Conservation (phyloP, 2,888 invertebrate species). For the Perizoma flavofasciatum region DNA sequence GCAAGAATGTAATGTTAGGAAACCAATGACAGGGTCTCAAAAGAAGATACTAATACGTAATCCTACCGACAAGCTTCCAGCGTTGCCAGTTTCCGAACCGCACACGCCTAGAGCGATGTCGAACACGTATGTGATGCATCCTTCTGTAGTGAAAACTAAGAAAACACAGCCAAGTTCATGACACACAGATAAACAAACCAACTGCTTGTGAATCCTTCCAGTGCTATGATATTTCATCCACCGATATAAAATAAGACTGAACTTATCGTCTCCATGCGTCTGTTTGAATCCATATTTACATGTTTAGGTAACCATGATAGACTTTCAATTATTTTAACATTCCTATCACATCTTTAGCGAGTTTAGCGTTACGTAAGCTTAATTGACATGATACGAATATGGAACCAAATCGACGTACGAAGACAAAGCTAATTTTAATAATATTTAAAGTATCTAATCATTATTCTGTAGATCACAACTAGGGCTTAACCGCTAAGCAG, state of each 20-base stretch:
- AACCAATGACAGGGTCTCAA: slow-evolving; percentile 86
- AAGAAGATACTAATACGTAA: slow-evolving; percentile 84
- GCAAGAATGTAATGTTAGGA: slow-evolving; percentile 83
- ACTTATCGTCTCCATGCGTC: slow-evolving; percentile 38
- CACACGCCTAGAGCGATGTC: slow-evolving; percentile 86
- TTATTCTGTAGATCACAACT: slow-evolving; percentile 15
- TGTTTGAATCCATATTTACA: slow-evolving; percentile 33
- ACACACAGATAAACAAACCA: slow-evolving; percentile 47
- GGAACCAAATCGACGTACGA: slow-evolving; percentile 16
- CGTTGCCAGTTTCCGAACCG: slow-evolving; percentile 82
- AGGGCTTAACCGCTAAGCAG: slow-evolving; percentile 1
- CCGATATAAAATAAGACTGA: slow-evolving; percentile 75
- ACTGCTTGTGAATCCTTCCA: slow-evolving; percentile 78
- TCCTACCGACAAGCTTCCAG: slow-evolving; percentile 90
- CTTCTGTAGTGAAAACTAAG: slow-evolving; percentile 71
- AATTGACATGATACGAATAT: slow-evolving; percentile 2
- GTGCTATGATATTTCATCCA: slow-evolving; percentile 74
- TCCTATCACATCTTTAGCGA: slow-evolving; percentile 25
- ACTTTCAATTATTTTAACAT: slow-evolving; percentile 21
- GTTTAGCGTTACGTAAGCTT: slow-evolving; percentile 8
- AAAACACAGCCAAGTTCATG: slow-evolving; percentile 76
- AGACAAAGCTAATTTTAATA: slow-evolving; percentile 32
- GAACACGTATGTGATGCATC: slow-evolving; percentile 87
- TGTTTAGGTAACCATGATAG: slow-evolving; percentile 20
- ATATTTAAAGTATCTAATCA: slow-evolving; percentile 24